Conservation (phyloP, 2,797 vertebrate species). For the Coilia nasus region DNA sequence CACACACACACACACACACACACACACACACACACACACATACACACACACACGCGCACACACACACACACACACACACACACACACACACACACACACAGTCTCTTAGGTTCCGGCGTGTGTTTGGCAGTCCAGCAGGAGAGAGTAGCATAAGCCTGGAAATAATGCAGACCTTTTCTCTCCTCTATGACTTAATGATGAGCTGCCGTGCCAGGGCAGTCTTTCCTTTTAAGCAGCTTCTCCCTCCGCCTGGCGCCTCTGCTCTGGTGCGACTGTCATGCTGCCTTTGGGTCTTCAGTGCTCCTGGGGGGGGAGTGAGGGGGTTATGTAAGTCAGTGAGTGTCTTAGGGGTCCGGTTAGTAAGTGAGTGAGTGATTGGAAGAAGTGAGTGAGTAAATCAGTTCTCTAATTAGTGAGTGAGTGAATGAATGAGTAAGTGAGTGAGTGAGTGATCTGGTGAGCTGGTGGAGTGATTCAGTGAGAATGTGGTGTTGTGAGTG, state of each 20-base stretch:
- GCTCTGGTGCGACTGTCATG: neutral
- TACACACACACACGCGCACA: no score
- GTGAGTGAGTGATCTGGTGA: no score
- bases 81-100: neutral
- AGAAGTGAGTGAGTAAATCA: no score
- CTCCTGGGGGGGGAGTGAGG: no score
- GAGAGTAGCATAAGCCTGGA: neutral
- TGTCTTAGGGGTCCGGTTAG: neutral
- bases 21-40: no score
- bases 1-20: no score
- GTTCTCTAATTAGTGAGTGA: no score
- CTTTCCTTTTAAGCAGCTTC: neutral
- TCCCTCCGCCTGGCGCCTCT: neutral
- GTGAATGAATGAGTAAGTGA: no score
- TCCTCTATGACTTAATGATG: slow-evolving; percentile 14
- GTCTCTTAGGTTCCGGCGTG: neutral
- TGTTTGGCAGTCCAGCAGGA: neutral
- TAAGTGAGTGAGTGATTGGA: neutral
- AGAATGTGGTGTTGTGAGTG: no score
- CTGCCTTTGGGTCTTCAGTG: neutral
- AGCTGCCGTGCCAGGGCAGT: neutral
- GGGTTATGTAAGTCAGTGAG: no score
- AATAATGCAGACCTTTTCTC: slow-evolving; percentile 21
- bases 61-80: no score
- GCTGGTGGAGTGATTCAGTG: no score